These are phyloP conservation scores for Leucania comma DNA, from an alignment of 2,888 invertebrate species.

Conservation along the genomic window DNA sequence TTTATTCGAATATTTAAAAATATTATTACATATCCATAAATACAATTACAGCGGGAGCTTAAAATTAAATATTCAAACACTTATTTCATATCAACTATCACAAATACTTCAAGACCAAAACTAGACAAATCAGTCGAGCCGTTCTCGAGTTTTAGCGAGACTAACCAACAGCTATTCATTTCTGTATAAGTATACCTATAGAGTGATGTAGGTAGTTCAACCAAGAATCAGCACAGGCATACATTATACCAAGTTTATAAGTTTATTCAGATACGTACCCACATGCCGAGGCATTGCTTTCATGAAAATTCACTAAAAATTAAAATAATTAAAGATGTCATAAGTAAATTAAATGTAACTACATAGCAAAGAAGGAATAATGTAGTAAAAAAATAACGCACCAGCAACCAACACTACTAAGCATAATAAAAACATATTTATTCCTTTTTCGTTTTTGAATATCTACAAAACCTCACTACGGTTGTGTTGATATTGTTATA, in stretches of 20 bases:
- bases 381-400: conserved; percentile 20
- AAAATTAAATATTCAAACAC: too few species aligned
- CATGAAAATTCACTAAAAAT: conserved; percentile 52
- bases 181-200: too few species aligned
- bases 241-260: neutral
- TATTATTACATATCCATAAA: too few species aligned
- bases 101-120: too few species aligned
- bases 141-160: too few species aligned
- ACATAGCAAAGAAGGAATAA: neutral
- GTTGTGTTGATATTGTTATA: conserved; percentile 2
- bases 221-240: neutral
- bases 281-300: conserved; percentile 57
- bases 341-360: conserved; percentile 3
- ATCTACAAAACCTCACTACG: neutral
- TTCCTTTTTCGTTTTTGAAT: neutral
- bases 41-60: too few species aligned
- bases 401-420: conserved; percentile 19
- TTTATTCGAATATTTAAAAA: too few species aligned
- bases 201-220: too few species aligned
- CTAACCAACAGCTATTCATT: too few species aligned
- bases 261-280: conserved; percentile 62
- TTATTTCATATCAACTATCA: too few species aligned
- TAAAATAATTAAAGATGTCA: conserved; percentile 1
- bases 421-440: conserved; percentile 37
- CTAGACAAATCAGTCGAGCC: too few species aligned